Base-by-base conservation (phyloP, 2,113 vertebrate genomes). In the Jacana jacana region DNA sequence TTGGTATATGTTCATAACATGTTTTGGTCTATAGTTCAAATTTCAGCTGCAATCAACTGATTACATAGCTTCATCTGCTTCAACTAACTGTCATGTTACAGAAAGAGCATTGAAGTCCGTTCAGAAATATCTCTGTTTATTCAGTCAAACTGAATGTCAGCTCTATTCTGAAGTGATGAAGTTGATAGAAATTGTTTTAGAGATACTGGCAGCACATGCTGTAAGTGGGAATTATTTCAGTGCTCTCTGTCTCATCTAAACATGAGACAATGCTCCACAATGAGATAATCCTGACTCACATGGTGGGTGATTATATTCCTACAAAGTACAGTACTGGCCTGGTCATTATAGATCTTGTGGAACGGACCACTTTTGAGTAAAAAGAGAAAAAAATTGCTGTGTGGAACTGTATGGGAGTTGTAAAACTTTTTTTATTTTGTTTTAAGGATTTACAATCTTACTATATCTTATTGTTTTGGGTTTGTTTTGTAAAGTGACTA, bases 281-380 rank as follows among this genome's bases (percentile, higher is more conserved):
- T 81, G 55, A 86, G 30, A 63, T 33, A 81, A 88, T 49, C 46
- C 23, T 61, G 31, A 73, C 16, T 65, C 37, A 37, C 0, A 1
- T 5, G 7, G 4, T 39, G 48, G 23, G 6, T 22, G 31, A 66
- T 84, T 92, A 81, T 68, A 75, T 58, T 81, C 33, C 40, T 66
- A n/a, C 5, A 20, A 52, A 55, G 9, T 20, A 19, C 23, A 69
- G 8, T 0, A 0, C 12, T 63, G 15, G 31, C 16, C 28, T 90
- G 24, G 11, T 49, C 25, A 65, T 33, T 39, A 60, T 8, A 66
- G 46, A 60, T 42, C 5, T 35, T 80, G 35, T 25, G 58, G 54
- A 66, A 90, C 10, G 5, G 3, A 6, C 54, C 10, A 20, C 12
- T 66, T 78, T 24, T 27, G 16, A 86, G 19, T 6, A 84, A 51